A percentile compares a stretch with the other conserved stretches of the same genome.
phyloP scores from a whole-genome alignment of 1,140 invertebrate genomes.

The Zaprionus capensis region DNA sequence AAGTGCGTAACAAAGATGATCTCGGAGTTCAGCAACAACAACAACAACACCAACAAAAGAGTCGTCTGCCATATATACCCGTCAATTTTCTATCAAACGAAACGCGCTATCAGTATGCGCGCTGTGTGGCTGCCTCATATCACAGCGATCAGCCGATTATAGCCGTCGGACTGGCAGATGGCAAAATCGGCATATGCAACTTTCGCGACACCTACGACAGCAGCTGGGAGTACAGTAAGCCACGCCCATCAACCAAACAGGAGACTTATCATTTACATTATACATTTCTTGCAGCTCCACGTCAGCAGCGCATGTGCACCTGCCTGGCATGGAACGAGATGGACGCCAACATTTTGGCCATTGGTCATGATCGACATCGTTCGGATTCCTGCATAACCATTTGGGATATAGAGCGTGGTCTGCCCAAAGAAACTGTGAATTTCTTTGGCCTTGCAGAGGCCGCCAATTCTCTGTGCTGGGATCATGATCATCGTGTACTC shows the following conservation, averaged over 20 bases:
- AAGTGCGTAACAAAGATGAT: slow-evolving; percentile 86
- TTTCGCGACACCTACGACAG: slow-evolving; percentile 88
- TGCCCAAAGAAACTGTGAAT: slow-evolving; percentile 71
- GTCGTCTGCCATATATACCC: slow-evolving; percentile 71
- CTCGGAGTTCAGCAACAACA: slow-evolving; percentile 8
- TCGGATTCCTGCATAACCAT: slow-evolving; percentile 92
- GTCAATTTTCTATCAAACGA: slow-evolving; percentile 78
- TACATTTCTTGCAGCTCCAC: slow-evolving; percentile 87
- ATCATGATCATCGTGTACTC: slow-evolving; percentile 90
- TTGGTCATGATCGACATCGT: slow-evolving; percentile 93
- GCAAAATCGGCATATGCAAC: slow-evolving; percentile 92
- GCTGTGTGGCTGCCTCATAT: slow-evolving; percentile 79
- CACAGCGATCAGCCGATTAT: slow-evolving; percentile 88
- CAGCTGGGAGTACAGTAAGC: slow-evolving; percentile 81
- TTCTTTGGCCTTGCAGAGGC: slow-evolving; percentile 90
- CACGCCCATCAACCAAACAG: too few species aligned
- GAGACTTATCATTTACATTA: not conserved
- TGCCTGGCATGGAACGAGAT: slow-evolving; percentile 94
- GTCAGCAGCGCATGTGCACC: slow-evolving; percentile 93
- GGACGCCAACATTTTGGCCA: slow-evolving; percentile 92
- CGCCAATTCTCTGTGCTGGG: slow-evolving; percentile 94
- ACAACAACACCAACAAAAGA: slow-evolving; percentile 30
- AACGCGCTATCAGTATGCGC: slow-evolving; percentile 78
- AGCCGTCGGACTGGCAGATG: slow-evolving; percentile 93
- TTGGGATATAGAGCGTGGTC: slow-evolving; percentile 88